These are phyloP conservation scores for Electrona antarctica DNA, from an alignment of 2,113 vertebrate genomes.

Conservation along the genomic window DNA sequence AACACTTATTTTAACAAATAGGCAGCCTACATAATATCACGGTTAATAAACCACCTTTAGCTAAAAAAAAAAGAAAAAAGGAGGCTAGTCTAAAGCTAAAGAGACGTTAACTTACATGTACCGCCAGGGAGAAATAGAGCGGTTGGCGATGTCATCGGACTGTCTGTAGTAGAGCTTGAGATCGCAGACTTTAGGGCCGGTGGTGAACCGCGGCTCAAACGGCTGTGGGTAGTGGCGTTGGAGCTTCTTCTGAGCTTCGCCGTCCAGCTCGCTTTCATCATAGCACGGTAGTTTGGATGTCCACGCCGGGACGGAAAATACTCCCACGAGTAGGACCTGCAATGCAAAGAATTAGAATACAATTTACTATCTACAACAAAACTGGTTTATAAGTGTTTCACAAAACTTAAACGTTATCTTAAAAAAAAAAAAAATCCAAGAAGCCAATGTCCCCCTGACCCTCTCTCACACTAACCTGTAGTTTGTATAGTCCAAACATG, in stretches of 20 bases:
- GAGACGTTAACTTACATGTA: conserved; percentile 64
- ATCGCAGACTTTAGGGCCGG: conserved; percentile 25
- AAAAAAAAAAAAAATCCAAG: too few species aligned
- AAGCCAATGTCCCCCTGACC: too few species aligned
- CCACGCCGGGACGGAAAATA: conserved; percentile 16
- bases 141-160: conserved; percentile 31
- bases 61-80: too few species aligned
- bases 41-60: too few species aligned
- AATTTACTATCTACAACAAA: neutral
- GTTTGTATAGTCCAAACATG: conserved; percentile 1
- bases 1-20: too few species aligned
- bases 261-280: conserved; percentile 3
- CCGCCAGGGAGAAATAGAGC: conserved; percentile 89
- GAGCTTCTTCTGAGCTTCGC: conserved; percentile 25
- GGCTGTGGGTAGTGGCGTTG: conserved; percentile 8
- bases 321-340: conserved; percentile 43
- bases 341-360: neutral
- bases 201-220: rapidly evolving
- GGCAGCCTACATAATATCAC: too few species aligned
- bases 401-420: too few species aligned
- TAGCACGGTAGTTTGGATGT: conserved; percentile 34
- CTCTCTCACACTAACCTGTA: conserved; percentile 41
- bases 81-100: too few species aligned
- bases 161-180: conserved; percentile 20
- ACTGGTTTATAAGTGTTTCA: neutral